Evolutionary conservation across 2,113 vertebrate species (phyloP), one percentile per base, ranked within the genome.

Genomic region (Ondatra zibethicus): DNA sequence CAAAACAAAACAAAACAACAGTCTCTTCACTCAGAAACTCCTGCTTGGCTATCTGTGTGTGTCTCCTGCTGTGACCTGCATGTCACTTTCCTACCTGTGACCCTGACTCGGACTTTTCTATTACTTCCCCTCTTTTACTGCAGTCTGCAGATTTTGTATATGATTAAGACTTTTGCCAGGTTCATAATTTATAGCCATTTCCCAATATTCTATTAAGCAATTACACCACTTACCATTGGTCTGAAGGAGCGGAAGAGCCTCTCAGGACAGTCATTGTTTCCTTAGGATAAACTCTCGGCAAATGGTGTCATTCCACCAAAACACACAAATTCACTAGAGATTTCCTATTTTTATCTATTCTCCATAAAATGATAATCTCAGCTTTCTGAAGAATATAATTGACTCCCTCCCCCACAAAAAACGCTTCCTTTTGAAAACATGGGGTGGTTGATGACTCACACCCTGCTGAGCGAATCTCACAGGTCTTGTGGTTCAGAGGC

Each of bases 391-490:
- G 70, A 75, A 50, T 13, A 17, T 0, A 72, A 66, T 33, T 10
- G 25, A 50, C 39, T 11, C 29, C 45, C 1, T 25, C 4, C 45
- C 29, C 36, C 55, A n/a, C 17, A 19, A 58, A 58, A 42, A 73
- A 7, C 29, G 10, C 70, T 73, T 52, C 72, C 66, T 93, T 36
- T 45, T 16, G 13, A 31, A 76, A 55, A 89, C 25, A 81, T 9
- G 31, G 5, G 0, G 4, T 29, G 33, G 2, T n/a, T 78, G 45
- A 23, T n/a, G 33, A 13, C 7, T 78, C 68, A 14, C 3, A 42
- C 0, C 23, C 52, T 39, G 3, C 3, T 33, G 55, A 50, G 3
- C 1, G n/a, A 58, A 9, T 4, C 50, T 21, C 39, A 36, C 8
- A 39, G n/a, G 0, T 6, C 36, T 25, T n/a, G 23, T 17, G 10